A percentile compares a stretch with the other conserved stretches of the same genome.
Conservation (phyloP, 1,140 invertebrate species). For the Aricia agestis region DNA sequence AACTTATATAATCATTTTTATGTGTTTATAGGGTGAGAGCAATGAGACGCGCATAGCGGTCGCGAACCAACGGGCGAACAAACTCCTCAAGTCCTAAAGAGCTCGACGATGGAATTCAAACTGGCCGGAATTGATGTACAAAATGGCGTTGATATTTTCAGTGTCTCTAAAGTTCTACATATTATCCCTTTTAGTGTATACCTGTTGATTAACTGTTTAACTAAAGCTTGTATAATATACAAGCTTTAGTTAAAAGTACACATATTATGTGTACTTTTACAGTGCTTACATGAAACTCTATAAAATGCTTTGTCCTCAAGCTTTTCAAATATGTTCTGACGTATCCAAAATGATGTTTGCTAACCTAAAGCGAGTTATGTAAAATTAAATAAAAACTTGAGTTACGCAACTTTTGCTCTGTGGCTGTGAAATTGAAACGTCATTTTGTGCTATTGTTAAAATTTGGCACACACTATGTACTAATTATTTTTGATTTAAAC, state of each 20-base stretch:
- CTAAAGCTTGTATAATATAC: too few species aligned
- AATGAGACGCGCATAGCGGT: conserved; percentile 89
- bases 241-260: too few species aligned
- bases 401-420: neutral
- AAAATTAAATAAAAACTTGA: neutral
- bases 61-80: conserved; percentile 87
- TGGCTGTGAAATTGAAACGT: neutral
- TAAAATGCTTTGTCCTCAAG: too few species aligned
- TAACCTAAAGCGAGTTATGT: neutral
- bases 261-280: too few species aligned
- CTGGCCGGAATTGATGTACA: conserved; percentile 10
- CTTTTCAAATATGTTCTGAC: too few species aligned
- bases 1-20: neutral
- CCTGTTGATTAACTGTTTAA: neutral
- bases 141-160: conserved; percentile 16
- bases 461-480: neutral
- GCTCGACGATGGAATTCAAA: conserved; percentile 3
- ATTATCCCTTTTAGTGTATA: neutral
- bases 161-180: neutral
- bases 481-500: conserved; percentile 10
- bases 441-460: conserved; percentile 13
- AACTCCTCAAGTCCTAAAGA: conserved; percentile 83
- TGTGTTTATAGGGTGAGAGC: conserved; percentile 81
- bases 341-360: too few species aligned
- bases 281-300: too few species aligned